phyloP scores from a whole-genome alignment of 37 sponge, comb jelly and placozoan species.

The Haliclona indistincta region DNA sequence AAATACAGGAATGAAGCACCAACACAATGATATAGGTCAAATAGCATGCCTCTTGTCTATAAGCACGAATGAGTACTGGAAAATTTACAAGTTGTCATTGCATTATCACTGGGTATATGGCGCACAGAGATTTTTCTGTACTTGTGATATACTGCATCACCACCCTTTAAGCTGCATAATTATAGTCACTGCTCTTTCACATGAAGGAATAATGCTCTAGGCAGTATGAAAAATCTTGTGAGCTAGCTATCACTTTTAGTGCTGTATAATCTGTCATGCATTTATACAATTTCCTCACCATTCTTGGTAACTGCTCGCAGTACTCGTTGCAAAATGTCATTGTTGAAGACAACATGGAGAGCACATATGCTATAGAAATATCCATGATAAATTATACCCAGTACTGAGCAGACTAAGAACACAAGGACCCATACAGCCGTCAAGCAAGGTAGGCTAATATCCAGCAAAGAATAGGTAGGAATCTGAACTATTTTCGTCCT shows the following conservation, averaged over 20 bases:
- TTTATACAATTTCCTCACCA: constrained; percentile 56
- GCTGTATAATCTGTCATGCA: too few relatives aligned
- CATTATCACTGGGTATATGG: too few relatives aligned
- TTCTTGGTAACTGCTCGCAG: constrained; percentile 69
- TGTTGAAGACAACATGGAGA: constrained; percentile 71
- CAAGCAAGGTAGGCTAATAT: constrained; percentile 18
- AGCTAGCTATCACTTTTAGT: neutral
- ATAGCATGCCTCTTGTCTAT: neutral
- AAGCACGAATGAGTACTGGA: too few relatives aligned
- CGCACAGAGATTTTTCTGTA: too few relatives aligned
- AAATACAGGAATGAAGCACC: too few relatives aligned
- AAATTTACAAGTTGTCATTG: neutral
- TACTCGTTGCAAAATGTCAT: constrained; percentile 65
- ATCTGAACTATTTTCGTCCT: too few relatives aligned
- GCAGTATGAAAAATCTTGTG: neutral
- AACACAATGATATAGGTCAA: too few relatives aligned
- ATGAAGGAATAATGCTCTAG: neutral
- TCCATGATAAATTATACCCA: constrained; percentile 60
- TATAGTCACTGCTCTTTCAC: too few relatives aligned
- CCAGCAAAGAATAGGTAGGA: too few relatives aligned
- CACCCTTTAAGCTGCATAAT: too few relatives aligned
- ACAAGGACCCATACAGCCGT: constrained; percentile 19
- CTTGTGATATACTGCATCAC: too few relatives aligned
- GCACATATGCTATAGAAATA: constrained; percentile 87
- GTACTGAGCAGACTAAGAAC: constrained; percentile 47